Evolutionary conservation across 2,113 vertebrate genomes (phyloP), one percentile per base, ranked within the genome.

Genomic region (Cyrtonyx montezumae): DNA sequence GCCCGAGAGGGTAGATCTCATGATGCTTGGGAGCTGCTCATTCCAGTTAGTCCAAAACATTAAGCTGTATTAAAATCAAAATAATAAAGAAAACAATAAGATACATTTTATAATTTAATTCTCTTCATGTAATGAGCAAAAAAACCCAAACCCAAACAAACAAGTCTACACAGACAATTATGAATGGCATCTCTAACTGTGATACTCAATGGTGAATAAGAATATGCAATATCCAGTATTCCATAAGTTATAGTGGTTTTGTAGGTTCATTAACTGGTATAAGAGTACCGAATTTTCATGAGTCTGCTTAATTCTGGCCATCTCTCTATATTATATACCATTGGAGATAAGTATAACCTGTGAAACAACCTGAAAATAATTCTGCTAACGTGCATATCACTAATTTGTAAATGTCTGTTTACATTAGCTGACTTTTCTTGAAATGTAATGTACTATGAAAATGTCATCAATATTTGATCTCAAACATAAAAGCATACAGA

Each of bases 11-110:
- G 99, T 99, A 58, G 99, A 98, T 94, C 99, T 98, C 98, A 99
- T 99, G 96, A 99, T 98, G 95, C 99, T 99, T 5, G 99, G 99
- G n/a, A 98, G 98, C 77, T 99, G 99, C 94, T 99, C 99, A 59
- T 99, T 99, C 99, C 99, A 99, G 96, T 99, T 99, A 91, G 99
- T 99, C 99, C 99, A 99, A 96, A 99, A 99, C 99, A 99, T 99
- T 96, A 99, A 97, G 96, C 99, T 99, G 97, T 25, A 95, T 90
- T 94, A 93, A 95, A 96, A 95, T 94, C 88, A 93, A 84, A 92
- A 90, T 86, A 74, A 87, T 42, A 80, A 91, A 55, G 7, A 83
- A 87, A 95, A 90, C 9, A 42, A 84, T 90, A 95, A 79, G 68
- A 65, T 45, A 95, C 59, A 21, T 49, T 95, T 95, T 95, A 75